Percentiles rank a stretch among this genome's conserved stretches.
Evolutionary conservation across 2,888 invertebrate species (phyloP).

Genomic region (Noctua comes): DNA sequence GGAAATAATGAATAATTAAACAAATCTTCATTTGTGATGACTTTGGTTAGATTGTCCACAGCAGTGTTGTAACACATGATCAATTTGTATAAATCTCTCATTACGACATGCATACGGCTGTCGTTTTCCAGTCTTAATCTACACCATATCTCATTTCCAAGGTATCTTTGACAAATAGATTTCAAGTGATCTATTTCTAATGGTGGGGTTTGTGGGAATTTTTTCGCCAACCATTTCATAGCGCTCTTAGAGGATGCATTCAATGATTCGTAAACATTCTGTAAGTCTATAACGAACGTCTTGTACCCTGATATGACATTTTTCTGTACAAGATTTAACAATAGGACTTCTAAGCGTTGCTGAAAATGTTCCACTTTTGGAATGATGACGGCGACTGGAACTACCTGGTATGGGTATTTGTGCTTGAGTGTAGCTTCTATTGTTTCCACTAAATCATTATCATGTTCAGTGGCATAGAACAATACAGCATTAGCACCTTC

Average conservation of each 20-base stretch:
- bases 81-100: slow-evolving; percentile 90
- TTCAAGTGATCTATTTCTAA: slow-evolving; percentile 91
- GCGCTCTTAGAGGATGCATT: slow-evolving; percentile 80
- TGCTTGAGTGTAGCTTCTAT: slow-evolving; percentile 79
- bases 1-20: slow-evolving; percentile 92
- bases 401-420: slow-evolving; percentile 82
- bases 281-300: slow-evolving; percentile 77
- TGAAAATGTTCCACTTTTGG: slow-evolving; percentile 72
- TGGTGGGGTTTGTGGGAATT: slow-evolving; percentile 85
- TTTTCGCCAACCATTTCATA: slow-evolving; percentile 88
- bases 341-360: slow-evolving; percentile 72
- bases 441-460: slow-evolving; percentile 71
- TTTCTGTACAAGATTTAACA: slow-evolving; percentile 73
- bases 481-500: slow-evolving; percentile 85
- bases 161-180: slow-evolving; percentile 89
- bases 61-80: slow-evolving; percentile 92
- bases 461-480: slow-evolving; percentile 81
- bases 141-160: slow-evolving; percentile 92
- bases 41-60: slow-evolving; percentile 90
- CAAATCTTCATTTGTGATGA: slow-evolving; percentile 91
- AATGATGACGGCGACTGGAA: slow-evolving; percentile 84
- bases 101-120: slow-evolving; percentile 81
- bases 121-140: slow-evolving; percentile 84
- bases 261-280: slow-evolving; percentile 77
- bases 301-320: slow-evolving; percentile 82